These are phyloP conservation scores for Bubo blakistoni DNA, from an alignment of 2,113 vertebrate genomes.

Conservation along the genomic window DNA sequence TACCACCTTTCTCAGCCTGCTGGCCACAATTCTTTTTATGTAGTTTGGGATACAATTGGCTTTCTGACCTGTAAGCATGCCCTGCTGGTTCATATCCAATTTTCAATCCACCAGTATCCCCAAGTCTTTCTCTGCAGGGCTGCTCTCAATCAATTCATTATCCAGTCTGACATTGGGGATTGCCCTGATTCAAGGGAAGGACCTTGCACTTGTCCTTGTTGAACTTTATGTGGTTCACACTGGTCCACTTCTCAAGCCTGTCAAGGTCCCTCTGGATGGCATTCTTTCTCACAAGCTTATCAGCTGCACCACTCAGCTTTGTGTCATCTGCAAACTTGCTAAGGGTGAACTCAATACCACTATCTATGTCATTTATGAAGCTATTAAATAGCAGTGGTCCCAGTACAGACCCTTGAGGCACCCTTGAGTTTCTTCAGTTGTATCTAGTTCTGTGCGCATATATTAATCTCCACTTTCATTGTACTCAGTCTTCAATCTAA, in stretches of 20 bases:
- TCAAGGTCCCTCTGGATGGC: neutral
- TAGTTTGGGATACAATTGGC: neutral
- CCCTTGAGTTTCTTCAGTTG: neutral
- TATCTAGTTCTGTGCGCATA: neutral
- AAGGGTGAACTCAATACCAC: neutral
- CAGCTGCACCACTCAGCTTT: neutral
- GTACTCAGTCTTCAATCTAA: neutral
- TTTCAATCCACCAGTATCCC: neutral
- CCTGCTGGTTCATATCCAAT: neutral
- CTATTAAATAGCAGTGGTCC: neutral
- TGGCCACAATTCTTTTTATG: neutral
- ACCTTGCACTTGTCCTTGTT: neutral
- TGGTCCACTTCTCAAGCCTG: neutral
- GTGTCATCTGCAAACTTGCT: neutral
- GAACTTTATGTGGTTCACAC: neutral
- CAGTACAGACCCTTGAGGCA: neutral
- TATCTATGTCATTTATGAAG: neutral
- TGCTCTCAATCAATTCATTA: no score
- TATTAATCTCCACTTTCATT: neutral
- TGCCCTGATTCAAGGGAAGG: neutral
- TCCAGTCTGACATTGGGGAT: neutral
- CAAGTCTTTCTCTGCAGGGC: no score
- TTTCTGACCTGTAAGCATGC: neutral
- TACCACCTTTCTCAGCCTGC: neutral
- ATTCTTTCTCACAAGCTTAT: neutral